phyloP scores from a whole-genome alignment of 1,140 invertebrate species.

The Metopolophium dirhodum region DNA sequence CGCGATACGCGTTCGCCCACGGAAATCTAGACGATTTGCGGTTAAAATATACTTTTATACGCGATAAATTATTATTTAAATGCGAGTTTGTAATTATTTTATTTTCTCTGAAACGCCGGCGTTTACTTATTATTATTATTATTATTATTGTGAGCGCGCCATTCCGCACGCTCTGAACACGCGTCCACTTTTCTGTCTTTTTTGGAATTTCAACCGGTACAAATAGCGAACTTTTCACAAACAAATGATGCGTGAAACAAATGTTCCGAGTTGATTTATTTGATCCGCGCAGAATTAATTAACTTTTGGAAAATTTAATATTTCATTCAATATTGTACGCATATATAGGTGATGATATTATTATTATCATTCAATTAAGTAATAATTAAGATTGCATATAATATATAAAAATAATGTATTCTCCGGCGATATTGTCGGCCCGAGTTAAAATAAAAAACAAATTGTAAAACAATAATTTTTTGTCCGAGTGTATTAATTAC shows the following conservation, averaged over 20 bases:
- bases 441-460: not conserved
- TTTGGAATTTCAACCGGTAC: not conserved
- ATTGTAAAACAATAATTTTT: not conserved
- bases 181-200: not conserved
- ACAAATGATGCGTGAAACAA: not conserved
- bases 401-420: no score
- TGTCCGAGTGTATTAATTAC: not conserved
- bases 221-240: not conserved
- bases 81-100: not conserved
- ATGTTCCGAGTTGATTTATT: not conserved
- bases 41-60: not conserved
- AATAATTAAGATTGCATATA: not conserved
- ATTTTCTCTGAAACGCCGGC: not conserved
- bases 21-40: not conserved
- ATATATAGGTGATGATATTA: no score
- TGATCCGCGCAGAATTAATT: not conserved
- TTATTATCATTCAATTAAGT: not conserved
- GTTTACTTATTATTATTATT: not conserved
- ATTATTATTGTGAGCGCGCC: not conserved
- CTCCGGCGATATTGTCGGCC: no score
- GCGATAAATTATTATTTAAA: constrained; percentile 35
- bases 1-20: not conserved
- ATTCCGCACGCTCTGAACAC: not conserved
- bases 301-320: not conserved
- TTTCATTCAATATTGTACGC: not conserved